These are phyloP conservation scores for Lagocephalus sceleratus DNA, from an alignment of 2,797 vertebrate species.

Conservation along the genomic window DNA sequence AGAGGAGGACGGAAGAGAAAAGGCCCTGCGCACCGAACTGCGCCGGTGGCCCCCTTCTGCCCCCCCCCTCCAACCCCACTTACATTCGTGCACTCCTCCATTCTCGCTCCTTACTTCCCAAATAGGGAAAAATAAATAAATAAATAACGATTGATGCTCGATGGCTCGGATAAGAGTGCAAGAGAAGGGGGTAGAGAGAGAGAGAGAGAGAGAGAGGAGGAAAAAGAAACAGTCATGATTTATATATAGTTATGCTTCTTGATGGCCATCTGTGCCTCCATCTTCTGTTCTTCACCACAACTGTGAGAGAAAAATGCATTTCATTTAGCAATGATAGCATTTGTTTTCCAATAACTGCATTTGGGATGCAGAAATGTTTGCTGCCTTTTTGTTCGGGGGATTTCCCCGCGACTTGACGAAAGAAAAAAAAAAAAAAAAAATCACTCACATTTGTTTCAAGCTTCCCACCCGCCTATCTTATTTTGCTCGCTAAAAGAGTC, in stretches of 20 bases:
- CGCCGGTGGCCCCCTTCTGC: conserved; percentile 32
- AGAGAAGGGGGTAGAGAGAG: conserved; percentile 37
- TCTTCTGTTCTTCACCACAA: conserved; percentile 36
- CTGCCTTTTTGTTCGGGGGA: conserved; percentile 30
- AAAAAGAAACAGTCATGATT: conserved; percentile 63
- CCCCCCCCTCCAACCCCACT: conserved; percentile 17
- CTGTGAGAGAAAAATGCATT: conserved; percentile 39
- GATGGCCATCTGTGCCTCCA: conserved; percentile 52
- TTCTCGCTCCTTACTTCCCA: conserved; percentile 60
- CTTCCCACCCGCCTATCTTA: conserved; percentile 38
- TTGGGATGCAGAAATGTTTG: conserved; percentile 14
- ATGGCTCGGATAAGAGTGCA: conserved; percentile 72
- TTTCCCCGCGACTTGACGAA: conserved; percentile 46
- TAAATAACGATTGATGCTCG: conserved; percentile 66
- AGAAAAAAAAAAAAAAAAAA: conserved; percentile 18
- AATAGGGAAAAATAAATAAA: conserved; percentile 72
- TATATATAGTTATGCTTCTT: conserved; percentile 59
- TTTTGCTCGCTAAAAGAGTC: conserved; percentile 52
- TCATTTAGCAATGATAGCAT: conserved; percentile 30
- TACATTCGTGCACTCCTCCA: conserved; percentile 51
- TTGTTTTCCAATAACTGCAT: conserved; percentile 25
- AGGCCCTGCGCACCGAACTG: conserved; percentile 70
- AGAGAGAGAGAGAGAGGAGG: conserved; percentile 34
- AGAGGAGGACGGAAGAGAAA: conserved; percentile 57
- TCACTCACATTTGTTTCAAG: conserved; percentile 58